A percentile compares a stretch with the other conserved stretches of the same genome.
These are phyloP conservation scores for Carposina sasakii DNA, from an alignment of 1,140 invertebrate species.

Conservation along the genomic window DNA sequence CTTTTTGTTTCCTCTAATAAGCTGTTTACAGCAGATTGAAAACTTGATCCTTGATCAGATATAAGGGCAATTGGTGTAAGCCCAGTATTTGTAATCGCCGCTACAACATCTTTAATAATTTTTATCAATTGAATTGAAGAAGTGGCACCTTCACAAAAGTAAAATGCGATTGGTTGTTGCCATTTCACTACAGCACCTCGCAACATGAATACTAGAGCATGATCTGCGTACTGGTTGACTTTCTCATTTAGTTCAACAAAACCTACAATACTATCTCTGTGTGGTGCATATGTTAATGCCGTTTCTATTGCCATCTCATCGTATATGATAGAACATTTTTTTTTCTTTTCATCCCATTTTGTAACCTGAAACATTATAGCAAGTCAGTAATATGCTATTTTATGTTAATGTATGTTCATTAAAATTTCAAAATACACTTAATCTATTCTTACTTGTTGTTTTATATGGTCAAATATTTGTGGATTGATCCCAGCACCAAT, in stretches of 20 bases:
- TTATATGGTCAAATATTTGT: too few relatives aligned
- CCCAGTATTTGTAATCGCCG: background rate
- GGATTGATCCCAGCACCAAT: too few relatives aligned
- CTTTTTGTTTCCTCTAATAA: background rate
- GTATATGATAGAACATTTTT: conserved; percentile 4
- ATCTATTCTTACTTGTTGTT: too few relatives aligned
- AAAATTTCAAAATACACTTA: too few relatives aligned
- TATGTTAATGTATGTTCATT: too few relatives aligned
- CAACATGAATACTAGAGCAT: conserved; percentile 6
- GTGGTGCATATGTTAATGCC: background rate
- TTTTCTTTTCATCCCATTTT: conserved; percentile 5
- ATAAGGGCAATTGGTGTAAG: background rate
- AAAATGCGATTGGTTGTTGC: background rate
- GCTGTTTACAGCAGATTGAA: background rate
- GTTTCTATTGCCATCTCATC: conserved; percentile 8
- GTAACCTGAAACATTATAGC: too few relatives aligned
- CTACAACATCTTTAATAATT: conserved; percentile 1
- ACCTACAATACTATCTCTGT: background rate
- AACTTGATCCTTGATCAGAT: background rate
- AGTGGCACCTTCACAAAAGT: background rate
- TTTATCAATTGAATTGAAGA: background rate
- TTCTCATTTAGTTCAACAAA: conserved; percentile 2
- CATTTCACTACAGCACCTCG: too few relatives aligned
- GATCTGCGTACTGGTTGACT: background rate
- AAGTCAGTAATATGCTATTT: too few relatives aligned